Evolutionary conservation across 37 sponge, comb jelly and placozoan species (phyloP).

Genomic region (Mnemiopsis leidyi): DNA sequence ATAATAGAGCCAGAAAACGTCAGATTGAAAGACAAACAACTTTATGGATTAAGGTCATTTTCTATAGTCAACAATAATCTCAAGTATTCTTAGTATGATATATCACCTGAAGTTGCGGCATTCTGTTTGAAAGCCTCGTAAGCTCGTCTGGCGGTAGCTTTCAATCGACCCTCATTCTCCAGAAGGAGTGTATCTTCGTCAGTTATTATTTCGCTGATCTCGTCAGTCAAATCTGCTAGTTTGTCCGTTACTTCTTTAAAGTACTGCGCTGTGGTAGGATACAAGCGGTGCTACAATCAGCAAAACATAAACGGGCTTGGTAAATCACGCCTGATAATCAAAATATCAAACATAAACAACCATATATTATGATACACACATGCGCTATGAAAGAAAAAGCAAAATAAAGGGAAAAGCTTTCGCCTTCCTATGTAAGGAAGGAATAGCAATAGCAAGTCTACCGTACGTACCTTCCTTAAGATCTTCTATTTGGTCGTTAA

Average conservation of each 20-base stretch:
- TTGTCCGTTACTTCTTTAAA: background rate
- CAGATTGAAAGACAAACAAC: background rate
- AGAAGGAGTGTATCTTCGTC: slow-evolving; percentile 1
- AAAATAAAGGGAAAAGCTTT: too few species aligned
- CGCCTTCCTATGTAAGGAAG: too few species aligned
- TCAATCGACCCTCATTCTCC: background rate
- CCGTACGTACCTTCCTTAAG: slow-evolving; percentile 57
- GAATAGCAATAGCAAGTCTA: too few species aligned
- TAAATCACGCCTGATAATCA: background rate
- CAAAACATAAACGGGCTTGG: background rate
- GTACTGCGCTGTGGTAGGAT: background rate
- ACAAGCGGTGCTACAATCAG: background rate
- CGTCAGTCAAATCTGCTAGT: slow-evolving; percentile 38
- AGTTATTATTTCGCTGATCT: background rate
- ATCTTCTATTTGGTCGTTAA: slow-evolving; percentile 44
- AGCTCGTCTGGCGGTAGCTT: slow-evolving; percentile 33
- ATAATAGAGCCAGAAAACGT: background rate
- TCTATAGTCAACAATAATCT: background rate
- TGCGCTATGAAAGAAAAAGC: too few species aligned
- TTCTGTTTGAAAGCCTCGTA: slow-evolving; percentile 34
- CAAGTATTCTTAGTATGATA: too few species aligned
- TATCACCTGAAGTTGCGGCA: slow-evolving; percentile 46
- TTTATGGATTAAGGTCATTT: background rate
- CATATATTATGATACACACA: too few species aligned
- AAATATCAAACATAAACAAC: too few species aligned